These are phyloP conservation scores for Pseudomugil tenellus DNA, from an alignment of 2,797 vertebrate species.

Conservation along the genomic window DNA sequence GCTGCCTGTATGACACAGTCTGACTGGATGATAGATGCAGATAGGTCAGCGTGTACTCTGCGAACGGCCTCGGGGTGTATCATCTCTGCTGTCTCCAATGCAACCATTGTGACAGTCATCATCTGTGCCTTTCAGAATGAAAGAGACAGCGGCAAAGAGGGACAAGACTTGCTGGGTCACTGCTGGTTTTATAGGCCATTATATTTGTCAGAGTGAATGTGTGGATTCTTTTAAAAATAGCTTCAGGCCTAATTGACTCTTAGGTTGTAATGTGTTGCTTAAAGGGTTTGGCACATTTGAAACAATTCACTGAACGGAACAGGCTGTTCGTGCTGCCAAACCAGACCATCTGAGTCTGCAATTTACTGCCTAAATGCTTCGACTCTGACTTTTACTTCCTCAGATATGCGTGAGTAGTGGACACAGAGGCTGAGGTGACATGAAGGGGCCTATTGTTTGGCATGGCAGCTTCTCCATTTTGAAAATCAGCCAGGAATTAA, in stretches of 20 bases:
- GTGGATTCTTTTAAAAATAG: conserved; percentile 53
- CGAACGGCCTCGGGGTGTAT: conserved; percentile 46
- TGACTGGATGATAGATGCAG: conserved; percentile 36
- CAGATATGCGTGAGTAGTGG: conserved; percentile 36
- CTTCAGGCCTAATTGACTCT: conserved; percentile 48
- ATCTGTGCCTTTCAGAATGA: conserved; percentile 53
- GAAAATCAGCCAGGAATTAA: conserved; percentile 61
- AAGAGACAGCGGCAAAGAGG: conserved; percentile 49
- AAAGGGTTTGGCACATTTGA: conserved; percentile 28
- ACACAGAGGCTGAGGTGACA: conserved; percentile 37
- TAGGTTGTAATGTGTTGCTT: conserved; percentile 28
- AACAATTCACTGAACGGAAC: conserved; percentile 24
- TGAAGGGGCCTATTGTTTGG: conserved; percentile 71
- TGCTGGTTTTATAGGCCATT: conserved; percentile 58
- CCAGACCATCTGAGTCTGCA: conserved; percentile 10
- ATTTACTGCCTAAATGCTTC: conserved; percentile 14
- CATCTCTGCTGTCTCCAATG: conserved; percentile 37
- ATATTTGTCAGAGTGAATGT: conserved; percentile 51
- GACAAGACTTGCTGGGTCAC: conserved; percentile 35
- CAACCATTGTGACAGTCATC: conserved; percentile 61
- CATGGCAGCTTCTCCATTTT: conserved; percentile 66
- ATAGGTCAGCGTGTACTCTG: conserved; percentile 57
- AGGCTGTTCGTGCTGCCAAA: conserved; percentile 13
- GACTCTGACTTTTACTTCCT: conserved; percentile 29
- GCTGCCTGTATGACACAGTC: conserved; percentile 25